Percentiles rank a stretch among this genome's conserved stretches.
Evolutionary conservation across 2,888 invertebrate genomes (phyloP).

Genomic region (Timema podura): DNA sequence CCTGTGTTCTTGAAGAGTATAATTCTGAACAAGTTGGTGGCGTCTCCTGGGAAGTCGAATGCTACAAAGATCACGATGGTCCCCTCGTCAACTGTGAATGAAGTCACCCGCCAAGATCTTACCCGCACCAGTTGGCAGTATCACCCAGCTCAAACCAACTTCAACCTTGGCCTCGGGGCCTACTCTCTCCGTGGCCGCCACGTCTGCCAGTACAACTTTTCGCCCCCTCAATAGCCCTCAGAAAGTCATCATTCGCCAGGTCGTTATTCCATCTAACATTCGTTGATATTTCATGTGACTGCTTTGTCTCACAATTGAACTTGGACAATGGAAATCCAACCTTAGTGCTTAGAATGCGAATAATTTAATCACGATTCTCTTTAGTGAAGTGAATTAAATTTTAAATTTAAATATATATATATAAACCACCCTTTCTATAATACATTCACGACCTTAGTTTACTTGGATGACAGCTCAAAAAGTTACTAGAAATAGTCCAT

Average conservation of each 20-base stretch:
- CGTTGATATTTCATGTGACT: too few species aligned
- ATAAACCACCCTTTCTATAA: too few species aligned
- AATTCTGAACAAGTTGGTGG: slow-evolving; percentile 49
- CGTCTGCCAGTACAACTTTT: slow-evolving; percentile 16
- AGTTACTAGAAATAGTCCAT: too few species aligned
- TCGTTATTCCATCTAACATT: slow-evolving; percentile 26
- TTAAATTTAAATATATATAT: too few species aligned
- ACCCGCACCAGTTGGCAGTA: slow-evolving; percentile 51
- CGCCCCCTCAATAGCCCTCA: slow-evolving; percentile 43
- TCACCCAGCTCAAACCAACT: slow-evolving; percentile 34
- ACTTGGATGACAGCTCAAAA: too few species aligned
- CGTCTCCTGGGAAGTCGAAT: slow-evolving; percentile 38
- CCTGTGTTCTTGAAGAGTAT: slow-evolving; percentile 40
- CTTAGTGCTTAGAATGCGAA: too few species aligned
- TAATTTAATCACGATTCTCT: too few species aligned
- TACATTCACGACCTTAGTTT: too few species aligned
- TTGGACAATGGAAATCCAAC: too few species aligned
- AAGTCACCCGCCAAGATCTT: slow-evolving; percentile 70
- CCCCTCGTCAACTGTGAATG: slow-evolving; percentile 51
- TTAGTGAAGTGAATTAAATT: too few species aligned
- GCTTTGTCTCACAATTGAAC: too few species aligned
- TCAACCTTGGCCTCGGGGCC: slow-evolving; percentile 23
- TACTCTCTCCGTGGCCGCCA: slow-evolving; percentile 14
- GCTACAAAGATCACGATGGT: slow-evolving; percentile 45
- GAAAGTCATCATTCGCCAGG: slow-evolving; percentile 53